Evolutionary conservation across 2,888 invertebrate species (phyloP).

Genomic region (Ectobius pallidus): DNA sequence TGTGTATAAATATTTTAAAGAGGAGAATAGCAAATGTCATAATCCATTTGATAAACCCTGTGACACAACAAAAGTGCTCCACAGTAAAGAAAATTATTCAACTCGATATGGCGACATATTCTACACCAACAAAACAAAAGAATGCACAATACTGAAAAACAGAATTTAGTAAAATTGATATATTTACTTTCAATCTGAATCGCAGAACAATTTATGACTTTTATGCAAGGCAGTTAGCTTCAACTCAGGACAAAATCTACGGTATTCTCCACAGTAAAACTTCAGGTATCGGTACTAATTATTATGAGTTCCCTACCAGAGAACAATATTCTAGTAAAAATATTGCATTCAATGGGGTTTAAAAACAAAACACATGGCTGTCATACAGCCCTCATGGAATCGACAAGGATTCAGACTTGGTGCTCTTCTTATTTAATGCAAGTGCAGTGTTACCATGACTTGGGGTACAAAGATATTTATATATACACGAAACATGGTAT

Average conservation of each 20-base stretch:
- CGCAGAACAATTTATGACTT: too few relatives aligned
- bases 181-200: not conserved
- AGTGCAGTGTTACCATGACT: not conserved
- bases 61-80: not conserved
- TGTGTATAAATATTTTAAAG: too few relatives aligned
- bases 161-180: not conserved
- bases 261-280: not conserved
- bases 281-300: not conserved
- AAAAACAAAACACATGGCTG: constrained; percentile 1
- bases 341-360: not conserved
- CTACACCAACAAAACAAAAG: not conserved
- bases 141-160: not conserved
- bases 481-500: not conserved
- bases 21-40: not conserved
- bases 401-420: not conserved
- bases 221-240: not conserved
- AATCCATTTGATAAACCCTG: not conserved
- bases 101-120: constrained; percentile 2
- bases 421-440: not conserved
- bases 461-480: not conserved
- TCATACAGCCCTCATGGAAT: not conserved
- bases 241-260: not conserved
- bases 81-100: not conserved
- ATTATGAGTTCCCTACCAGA: not conserved
- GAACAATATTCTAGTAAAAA: not conserved